Evolutionary conservation across 1,140 invertebrate species (phyloP), one percentile per base, ranked within the genome.

Genomic region (Oncopodura yosiiana): DNA sequence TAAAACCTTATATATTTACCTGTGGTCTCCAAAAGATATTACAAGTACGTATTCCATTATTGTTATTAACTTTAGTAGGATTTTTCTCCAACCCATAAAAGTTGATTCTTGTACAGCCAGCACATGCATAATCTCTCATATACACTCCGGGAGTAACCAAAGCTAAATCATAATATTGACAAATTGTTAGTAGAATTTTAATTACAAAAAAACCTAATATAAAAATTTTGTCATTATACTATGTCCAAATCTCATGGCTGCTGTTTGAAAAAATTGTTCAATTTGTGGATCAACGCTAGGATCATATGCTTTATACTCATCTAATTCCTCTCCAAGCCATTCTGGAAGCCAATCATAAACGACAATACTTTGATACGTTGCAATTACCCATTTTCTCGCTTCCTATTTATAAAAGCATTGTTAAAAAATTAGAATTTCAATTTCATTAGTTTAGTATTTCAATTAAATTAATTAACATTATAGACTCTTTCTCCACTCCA

Each of bases 11-110:
- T n/a, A n/a, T n/a, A n/a, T n/a, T n/a, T 66, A 70, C 74, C 65
- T 77, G 75, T 8, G 79, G 72, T 63, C 76, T 73, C 77, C 79
- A 83, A 68, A 77, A 84, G 23, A 77, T 76, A 63, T 83, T 82
- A 64, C 81, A 83, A 0, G 80, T 74, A 48, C 81, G 68, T 3
- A 81, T 71, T 16, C 70, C 69, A 26, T 61, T 55, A 49, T 67
- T 38, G 61, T 37, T 3, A 37, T 53, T 21, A 24, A 4, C 8
- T 9, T 37, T 19, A 0, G 32, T 26, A 12, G 49, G 18, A n/a
- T 37, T 38, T 3, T 49, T 11, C 6, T 37, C 18, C 4, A 24
- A 6, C 2, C 62, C 59, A n/a, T 55, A 49, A 49, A 65, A 60
- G 2, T 49, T 26, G 11, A 60, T 44, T 5, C 16, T 39, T 12